Conservation (phyloP, 2,888 invertebrate species). For the Noctua comes region DNA sequence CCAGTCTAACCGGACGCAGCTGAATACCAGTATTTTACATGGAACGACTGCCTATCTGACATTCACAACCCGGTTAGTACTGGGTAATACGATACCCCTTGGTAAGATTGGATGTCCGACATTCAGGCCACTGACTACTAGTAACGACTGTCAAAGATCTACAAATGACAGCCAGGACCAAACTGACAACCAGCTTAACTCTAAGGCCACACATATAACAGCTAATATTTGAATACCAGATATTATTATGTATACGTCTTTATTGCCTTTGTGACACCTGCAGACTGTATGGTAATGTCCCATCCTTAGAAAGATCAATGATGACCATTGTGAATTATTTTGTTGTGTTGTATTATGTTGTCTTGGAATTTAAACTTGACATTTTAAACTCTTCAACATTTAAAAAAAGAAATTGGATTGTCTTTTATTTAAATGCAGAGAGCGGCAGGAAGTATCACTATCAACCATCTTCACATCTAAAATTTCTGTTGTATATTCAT, state of each 20-base stretch:
- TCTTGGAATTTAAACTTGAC: too few species aligned
- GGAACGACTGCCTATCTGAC: background rate
- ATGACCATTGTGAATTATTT: too few species aligned
- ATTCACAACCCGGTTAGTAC: background rate
- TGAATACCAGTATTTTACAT: background rate
- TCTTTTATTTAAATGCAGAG: background rate
- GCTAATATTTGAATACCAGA: too few species aligned
- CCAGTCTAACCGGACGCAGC: background rate
- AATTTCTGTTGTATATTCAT: background rate
- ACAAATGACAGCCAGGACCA: background rate
- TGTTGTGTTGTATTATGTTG: too few species aligned
- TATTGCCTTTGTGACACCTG: too few species aligned
- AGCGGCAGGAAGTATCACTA: background rate
- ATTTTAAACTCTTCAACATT: background rate
- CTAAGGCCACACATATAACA: too few species aligned
- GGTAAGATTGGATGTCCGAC: background rate
- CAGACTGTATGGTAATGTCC: too few species aligned
- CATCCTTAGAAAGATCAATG: too few species aligned
- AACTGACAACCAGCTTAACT: too few species aligned
- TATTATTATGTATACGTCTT: too few species aligned
- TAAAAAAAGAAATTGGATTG: background rate
- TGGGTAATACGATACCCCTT: background rate
- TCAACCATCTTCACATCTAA: background rate
- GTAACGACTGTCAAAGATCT: background rate
- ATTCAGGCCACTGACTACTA: background rate